Evolutionary conservation across 1,140 invertebrate species (phyloP).

Genomic region (Chrysomallon squamiferum): DNA sequence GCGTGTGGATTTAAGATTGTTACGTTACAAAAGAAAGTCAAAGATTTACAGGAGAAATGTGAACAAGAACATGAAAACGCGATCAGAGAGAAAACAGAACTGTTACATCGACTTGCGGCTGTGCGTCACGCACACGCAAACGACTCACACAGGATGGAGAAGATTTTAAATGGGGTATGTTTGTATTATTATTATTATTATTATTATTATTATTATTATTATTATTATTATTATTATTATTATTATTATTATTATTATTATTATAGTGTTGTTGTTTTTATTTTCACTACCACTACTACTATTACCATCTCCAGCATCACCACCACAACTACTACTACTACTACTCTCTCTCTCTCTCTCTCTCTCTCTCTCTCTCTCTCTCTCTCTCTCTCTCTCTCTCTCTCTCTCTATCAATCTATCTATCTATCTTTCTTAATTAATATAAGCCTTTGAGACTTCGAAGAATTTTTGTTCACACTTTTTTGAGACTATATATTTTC

Average conservation of each 20-base stretch:
- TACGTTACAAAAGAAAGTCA: constrained; percentile 32
- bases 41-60: constrained; percentile 32
- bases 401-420: not conserved
- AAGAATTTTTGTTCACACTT: too few species aligned
- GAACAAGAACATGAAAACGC: constrained; percentile 39
- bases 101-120: constrained; percentile 34
- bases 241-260: too few species aligned
- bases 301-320: too few species aligned
- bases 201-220: too few species aligned
- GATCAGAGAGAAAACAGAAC: constrained; percentile 39
- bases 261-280: too few species aligned
- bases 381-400: constrained; percentile 5
- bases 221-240: too few species aligned
- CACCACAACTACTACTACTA: not conserved
- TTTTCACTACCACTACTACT: too few species aligned
- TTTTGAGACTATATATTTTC: too few species aligned
- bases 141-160: constrained; percentile 29
- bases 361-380: constrained; percentile 6
- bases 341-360: not conserved
- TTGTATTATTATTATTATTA: too few species aligned
- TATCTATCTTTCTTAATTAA: not conserved
- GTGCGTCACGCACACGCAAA: constrained; percentile 36
- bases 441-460: too few species aligned
- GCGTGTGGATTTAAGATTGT: constrained; percentile 18
- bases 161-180: constrained; percentile 16